Base-by-base conservation (phyloP, 2,888 invertebrate species). In the Mythimna pallens region DNA sequence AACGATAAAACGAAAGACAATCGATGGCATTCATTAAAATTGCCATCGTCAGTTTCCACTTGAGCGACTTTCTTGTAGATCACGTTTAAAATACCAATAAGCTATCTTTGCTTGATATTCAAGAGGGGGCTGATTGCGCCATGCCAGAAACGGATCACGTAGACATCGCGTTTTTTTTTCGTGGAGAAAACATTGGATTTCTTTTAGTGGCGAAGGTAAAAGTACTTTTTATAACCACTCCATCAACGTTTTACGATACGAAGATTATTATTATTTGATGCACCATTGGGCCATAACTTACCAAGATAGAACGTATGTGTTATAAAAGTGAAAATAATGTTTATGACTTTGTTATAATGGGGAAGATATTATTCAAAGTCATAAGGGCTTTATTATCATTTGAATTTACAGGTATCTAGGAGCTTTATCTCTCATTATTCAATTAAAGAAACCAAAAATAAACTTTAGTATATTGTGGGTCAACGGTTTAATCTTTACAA, bases 71-170 rank as follows among this genome's bases (percentile, higher is more conserved):
- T 92, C 92, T 86, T 88, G 74, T 74, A 80, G 73, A 81, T 77
- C 83, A 81, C 85, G 87, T 85, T 81, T 83, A 78, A 85, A 89
- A 87, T 90, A 90, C 88, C 89, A 92, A 91, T 88, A 87, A 86
- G 87, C 69, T 76, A 73, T 78, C 73, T 81, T 85, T 83, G 86
- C 81, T 93, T 92, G 82, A 90, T 90, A 93, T 93, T 93, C 92
- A 79, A 85, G 77, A 86, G 85, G 84, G 83, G 87, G 85, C 80
- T 80, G 73, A 87, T 90, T 86, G 82, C 84, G 80, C 68, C 78
- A 81, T 78, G 75, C 80, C 81, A 78, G 69, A 90, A 87, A 84
- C 89, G 68, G 85, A 78, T 71, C 91, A 91, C 90, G 91, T 91
- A 79, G 76, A 50, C 71, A 64, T 67, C 57, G 77, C 61, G 75